These are phyloP conservation scores for Calephelis perditalis DNA, from an alignment of 2,888 invertebrate genomes.

Conservation along the genomic window DNA sequence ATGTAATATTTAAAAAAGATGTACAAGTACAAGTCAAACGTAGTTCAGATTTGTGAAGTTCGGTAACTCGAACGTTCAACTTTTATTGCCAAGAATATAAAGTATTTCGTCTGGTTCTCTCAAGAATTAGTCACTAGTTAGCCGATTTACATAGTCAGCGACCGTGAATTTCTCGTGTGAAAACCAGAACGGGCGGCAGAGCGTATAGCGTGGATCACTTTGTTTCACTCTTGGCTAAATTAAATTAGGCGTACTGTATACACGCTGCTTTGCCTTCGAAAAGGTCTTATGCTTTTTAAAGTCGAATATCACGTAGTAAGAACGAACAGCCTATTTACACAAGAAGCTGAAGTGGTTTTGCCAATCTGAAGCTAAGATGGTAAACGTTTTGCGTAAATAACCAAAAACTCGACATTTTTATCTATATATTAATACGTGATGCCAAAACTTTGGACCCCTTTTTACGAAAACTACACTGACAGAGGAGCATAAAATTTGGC, in stretches of 20 bases:
- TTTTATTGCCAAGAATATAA: conserved; percentile 33
- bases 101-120: conserved; percentile 25
- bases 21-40: too few species aligned
- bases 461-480: too few species aligned
- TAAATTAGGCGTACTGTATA: conserved; percentile 45
- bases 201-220: conserved; percentile 48
- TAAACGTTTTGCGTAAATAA: too few species aligned
- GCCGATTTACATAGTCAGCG: conserved; percentile 71
- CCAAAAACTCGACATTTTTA: too few species aligned
- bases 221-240: conserved; percentile 55
- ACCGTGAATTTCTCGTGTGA: conserved; percentile 76
- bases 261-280: conserved; percentile 10
- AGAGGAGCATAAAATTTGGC: too few species aligned
- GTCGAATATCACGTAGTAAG: too few species aligned
- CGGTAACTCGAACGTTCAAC: conserved; percentile 15
- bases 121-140: conserved; percentile 54
- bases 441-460: too few species aligned
- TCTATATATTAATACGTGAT: too few species aligned
- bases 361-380: too few species aligned
- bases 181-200: conserved; percentile 48
- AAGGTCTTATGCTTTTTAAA: background rate
- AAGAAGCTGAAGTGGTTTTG: too few species aligned
- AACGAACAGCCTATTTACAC: too few species aligned
- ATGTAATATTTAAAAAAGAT: too few species aligned
- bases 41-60: background rate